Evolutionary conservation across 2,113 vertebrate species (phyloP), one percentile per base, ranked within the genome.

Genomic region (Chiloscyllium plagiosum): DNA sequence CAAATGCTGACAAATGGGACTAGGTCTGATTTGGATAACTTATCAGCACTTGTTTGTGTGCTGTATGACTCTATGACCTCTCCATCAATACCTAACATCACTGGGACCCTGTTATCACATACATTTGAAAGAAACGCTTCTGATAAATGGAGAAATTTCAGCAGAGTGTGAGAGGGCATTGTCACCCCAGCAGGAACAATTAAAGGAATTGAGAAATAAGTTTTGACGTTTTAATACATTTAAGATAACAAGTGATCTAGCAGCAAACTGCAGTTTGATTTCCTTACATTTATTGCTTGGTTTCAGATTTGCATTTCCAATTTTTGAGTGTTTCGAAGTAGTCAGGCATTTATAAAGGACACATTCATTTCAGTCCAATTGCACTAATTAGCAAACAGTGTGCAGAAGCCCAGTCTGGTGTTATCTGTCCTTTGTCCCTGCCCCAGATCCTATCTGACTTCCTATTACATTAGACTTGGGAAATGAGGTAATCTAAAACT

Each of bases 401-500:
- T 96, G 96, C 96, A 69, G 72, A 96, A 96, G 72, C 37, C 95
- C 0, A 52, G 95, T 96, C 96, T 69, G 94, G 29, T 87, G 96
- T 96, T 96, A 96, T 97, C 96, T 96, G 96, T 76, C 47, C 66
- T n/a, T 94, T 8, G 65, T 65, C 61, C n/a, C 66, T 10, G 61
- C 61, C 17, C 96, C 96, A 96, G 97, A 98, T 97, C 96, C 96
- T 97, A 96, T 97, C 97, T 97, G 96, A 66, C 61, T 97, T 96
- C 96, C 96, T 97, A 97, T 97, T 97, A 97, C 96, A 96, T 97
- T 97, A 97, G 97, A 72, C 96, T 96, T 93, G 61, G 96, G 96
- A 96, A 96, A 94, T 96, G 89, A 96, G 96, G 97, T 98, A 97
- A 98, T 97, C 97, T 96, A 97, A 98, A 97, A 97, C 97, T 97